Percentiles rank a stretch among this genome's conserved stretches.
Conservation (phyloP, 92 coral and sea anemone species). For the Siderastrea radians region DNA sequence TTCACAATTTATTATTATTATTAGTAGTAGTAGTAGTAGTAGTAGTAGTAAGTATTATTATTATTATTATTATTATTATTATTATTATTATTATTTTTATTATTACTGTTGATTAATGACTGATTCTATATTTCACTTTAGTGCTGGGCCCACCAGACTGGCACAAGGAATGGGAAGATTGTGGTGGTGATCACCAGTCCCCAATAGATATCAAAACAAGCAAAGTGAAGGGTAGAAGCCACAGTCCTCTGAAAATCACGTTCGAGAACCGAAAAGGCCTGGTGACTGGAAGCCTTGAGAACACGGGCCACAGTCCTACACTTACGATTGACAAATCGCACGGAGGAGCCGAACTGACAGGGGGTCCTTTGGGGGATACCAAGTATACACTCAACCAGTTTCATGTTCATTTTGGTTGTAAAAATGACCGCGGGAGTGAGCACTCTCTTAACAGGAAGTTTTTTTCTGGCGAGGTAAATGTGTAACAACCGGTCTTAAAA, state of each 20-base stretch:
- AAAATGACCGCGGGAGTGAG: slow-evolving; percentile 37
- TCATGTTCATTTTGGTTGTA: slow-evolving; percentile 61
- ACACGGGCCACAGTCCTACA: slow-evolving; percentile 50
- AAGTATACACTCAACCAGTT: slow-evolving; percentile 36
- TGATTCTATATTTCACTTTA: neutral
- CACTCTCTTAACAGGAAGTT: slow-evolving; percentile 20
- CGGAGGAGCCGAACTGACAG: slow-evolving; percentile 25
- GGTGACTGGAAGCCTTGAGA: slow-evolving; percentile 25
- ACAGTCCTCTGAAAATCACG: neutral
- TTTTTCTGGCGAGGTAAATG: slow-evolving; percentile 40
- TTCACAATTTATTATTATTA: too few relatives aligned
- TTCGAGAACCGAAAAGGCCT: slow-evolving; percentile 33
- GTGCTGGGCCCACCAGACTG: slow-evolving; percentile 45
- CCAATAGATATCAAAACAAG: slow-evolving; percentile 40
- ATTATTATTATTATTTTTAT: neutral
- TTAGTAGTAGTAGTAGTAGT: too few relatives aligned
- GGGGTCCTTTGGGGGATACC: slow-evolving; percentile 21
- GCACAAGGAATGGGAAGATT: slow-evolving; percentile 16
- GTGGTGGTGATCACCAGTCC: slow-evolving; percentile 31
- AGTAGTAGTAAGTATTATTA: too few relatives aligned
- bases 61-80: too few relatives aligned
- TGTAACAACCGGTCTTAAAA: too few relatives aligned
- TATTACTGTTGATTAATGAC: neutral
- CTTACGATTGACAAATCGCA: neutral
- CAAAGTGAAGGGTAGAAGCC: neutral